These are phyloP conservation scores for Tenebrosternarchus preto DNA, from an alignment of 2,113 vertebrate genomes.

Conservation along the genomic window DNA sequence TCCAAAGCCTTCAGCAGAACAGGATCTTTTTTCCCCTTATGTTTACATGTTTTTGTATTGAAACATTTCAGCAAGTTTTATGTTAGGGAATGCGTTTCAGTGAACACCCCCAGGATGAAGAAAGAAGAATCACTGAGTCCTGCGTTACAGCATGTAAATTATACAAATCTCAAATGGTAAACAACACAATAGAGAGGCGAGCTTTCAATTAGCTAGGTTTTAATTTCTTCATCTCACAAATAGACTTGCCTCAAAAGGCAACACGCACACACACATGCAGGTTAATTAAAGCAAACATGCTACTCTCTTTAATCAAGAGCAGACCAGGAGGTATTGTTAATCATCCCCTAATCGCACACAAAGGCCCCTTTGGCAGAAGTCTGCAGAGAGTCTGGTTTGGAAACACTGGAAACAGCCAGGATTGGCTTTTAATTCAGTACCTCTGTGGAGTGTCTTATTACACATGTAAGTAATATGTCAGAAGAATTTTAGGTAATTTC, in stretches of 20 bases:
- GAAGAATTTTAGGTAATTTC: not conserved
- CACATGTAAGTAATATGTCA: not conserved
- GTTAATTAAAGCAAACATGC: slow-evolving; percentile 68
- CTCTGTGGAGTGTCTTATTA: slow-evolving; percentile 16
- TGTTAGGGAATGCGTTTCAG: not conserved
- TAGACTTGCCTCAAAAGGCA: slow-evolving; percentile 60
- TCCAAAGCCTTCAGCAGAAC: not conserved
- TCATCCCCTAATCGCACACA: slow-evolving; percentile 57
- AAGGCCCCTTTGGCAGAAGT: slow-evolving; percentile 37
- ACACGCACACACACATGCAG: slow-evolving; percentile 45
- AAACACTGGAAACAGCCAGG: no score
- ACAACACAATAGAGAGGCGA: not conserved
- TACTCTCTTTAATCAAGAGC: slow-evolving; percentile 52
- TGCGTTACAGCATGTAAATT: not conserved
- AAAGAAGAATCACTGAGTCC: not conserved
- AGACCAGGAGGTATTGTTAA: slow-evolving; percentile 56
- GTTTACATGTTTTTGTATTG: not conserved
- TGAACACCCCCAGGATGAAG: not conserved
- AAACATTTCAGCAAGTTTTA: not conserved
- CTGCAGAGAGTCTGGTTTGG: slow-evolving; percentile 23
- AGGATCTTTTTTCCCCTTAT: not conserved
- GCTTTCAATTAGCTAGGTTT: slow-evolving; percentile 45
- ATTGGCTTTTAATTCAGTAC: slow-evolving; percentile 36
- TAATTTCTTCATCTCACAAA: slow-evolving; percentile 66
- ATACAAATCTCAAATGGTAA: not conserved